Evolutionary conservation across 1,140 invertebrate species (phyloP).

Genomic region (Pogonomyrmex barbatus): DNA sequence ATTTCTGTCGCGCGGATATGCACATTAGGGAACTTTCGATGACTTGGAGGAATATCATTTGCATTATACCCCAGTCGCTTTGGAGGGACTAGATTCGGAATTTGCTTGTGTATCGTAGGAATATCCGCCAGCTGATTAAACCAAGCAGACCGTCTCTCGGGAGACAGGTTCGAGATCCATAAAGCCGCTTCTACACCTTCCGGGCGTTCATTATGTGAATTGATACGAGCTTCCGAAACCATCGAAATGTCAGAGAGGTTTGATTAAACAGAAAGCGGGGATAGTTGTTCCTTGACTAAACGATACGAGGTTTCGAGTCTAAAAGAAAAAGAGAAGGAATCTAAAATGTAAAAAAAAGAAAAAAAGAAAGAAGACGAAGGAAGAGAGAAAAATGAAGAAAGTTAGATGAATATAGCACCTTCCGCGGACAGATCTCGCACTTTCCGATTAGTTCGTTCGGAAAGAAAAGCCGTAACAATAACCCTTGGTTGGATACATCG

Average conservation of each 20-base stretch:
- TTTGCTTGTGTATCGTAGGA: constrained; percentile 51
- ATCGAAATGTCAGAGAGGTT: constrained; percentile 41
- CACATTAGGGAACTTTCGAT: constrained; percentile 38
- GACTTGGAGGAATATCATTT: constrained; percentile 52
- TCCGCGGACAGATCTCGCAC: constrained; percentile 22
- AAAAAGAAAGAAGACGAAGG: constrained; percentile 9
- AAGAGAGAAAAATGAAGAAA: neutral
- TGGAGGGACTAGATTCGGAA: constrained; percentile 36
- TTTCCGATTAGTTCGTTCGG: constrained; percentile 49
- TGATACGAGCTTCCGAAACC: constrained; percentile 64
- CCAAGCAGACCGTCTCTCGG: constrained; percentile 63
- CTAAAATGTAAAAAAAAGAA: neutral
- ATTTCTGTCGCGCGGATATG: neutral
- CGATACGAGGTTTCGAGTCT: neutral
- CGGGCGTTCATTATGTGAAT: constrained; percentile 69
- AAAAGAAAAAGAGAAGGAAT: neutral
- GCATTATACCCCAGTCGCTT: constrained; percentile 41
- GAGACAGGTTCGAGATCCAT: constrained; percentile 56
- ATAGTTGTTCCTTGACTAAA: neutral
- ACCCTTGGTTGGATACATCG: constrained; percentile 41
- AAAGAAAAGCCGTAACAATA: constrained; percentile 55
- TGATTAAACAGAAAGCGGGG: constrained; percentile 66
- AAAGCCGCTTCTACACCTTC: constrained; percentile 61
- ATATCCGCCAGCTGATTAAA: constrained; percentile 73
- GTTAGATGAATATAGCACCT: neutral